Evolutionary conservation across 2,888 invertebrate species (phyloP), one percentile per base, ranked within the genome.

Genomic region (Leptopilina myrica): DNA sequence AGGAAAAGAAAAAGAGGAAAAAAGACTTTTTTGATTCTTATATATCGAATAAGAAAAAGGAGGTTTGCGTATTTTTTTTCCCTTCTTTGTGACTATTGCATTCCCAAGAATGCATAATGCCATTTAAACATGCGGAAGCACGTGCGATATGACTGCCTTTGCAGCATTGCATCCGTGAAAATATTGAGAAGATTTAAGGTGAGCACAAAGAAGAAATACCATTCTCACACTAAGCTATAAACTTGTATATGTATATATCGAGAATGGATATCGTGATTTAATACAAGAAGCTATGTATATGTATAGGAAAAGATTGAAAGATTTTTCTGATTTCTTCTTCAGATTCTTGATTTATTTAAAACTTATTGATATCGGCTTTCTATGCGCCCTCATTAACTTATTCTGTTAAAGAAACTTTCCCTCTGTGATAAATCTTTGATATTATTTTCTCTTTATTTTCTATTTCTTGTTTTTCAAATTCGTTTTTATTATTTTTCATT

Each of bases 41-140:
- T 26, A 69, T 26, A 69, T 53, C 26, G 69, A 6, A 69, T 20
- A 1, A 20, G 20, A 53, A 14, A 53, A n/a, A 53, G 69, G 49
- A 53, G 56, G 49, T 64, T 64, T 76, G 64, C 67, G 49, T 12
- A 49, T 2, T 49, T 49, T 69, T 79, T 33, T 33, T 33, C 33
- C 20, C 20, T 33, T 79, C 67, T 79, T 76, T 69, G 67, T 69
- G 43, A 33, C 79, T 46, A 69, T 69, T 66, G 69, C 43, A 65
- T 75, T 64, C n/a, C 59, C 67, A 43, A 62, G 76, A 79, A 59
- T 79, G 67, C 67, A 56, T 43, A 53, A 76, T 76, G 75, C 66
- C 76, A 69, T 79, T 76, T 79, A 79, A 79, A 76, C 64, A 79
- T 79, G 79, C 79, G 79, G 69, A 79, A 79, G 79, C 79, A 79